These are phyloP conservation scores for Dendrolimus pini DNA, from an alignment of 2,888 invertebrate species.

Conservation along the genomic window DNA sequence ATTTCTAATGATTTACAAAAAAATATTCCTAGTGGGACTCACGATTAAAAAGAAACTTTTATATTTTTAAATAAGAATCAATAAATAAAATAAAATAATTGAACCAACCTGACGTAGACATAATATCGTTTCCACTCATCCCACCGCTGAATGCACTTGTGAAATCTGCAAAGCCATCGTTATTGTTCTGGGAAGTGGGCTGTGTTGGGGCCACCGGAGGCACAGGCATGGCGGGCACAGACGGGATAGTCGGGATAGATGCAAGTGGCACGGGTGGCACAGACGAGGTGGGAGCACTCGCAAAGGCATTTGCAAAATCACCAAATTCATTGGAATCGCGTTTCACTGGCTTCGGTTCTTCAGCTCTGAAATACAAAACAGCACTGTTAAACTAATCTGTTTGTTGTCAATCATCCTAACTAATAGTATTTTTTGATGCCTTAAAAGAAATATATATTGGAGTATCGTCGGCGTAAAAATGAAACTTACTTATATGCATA, in stretches of 20 bases:
- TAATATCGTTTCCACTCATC: conserved; percentile 6
- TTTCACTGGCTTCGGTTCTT: conserved; percentile 29
- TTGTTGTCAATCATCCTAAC: too few relatives aligned
- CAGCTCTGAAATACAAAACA: conserved; percentile 40
- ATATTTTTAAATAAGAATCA: too few relatives aligned
- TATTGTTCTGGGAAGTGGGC: conserved; percentile 18
- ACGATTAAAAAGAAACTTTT: too few relatives aligned
- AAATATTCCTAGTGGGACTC: too few relatives aligned
- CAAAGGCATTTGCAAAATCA: conserved; percentile 86
- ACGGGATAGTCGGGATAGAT: conserved; percentile 12
- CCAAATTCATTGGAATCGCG: conserved; percentile 79
- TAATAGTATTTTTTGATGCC: neutral
- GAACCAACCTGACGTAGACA: neutral
- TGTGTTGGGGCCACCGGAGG: conserved; percentile 15
- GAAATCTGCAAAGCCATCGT: conserved; percentile 90
- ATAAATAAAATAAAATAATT: too few relatives aligned
- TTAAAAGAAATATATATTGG: neutral
- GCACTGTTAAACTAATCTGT: too few relatives aligned
- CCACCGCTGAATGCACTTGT: conserved; percentile 78
- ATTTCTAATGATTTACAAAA: too few relatives aligned
- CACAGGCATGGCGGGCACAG: neutral
- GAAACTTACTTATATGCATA: neutral
- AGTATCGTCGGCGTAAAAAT: neutral
- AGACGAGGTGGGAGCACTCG: conserved; percentile 24
- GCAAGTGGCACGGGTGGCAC: conserved; percentile 11